Evolutionary conservation across 2,888 invertebrate species (phyloP), one percentile per base, ranked within the genome.

Genomic region (Phaonia tiefii): DNA sequence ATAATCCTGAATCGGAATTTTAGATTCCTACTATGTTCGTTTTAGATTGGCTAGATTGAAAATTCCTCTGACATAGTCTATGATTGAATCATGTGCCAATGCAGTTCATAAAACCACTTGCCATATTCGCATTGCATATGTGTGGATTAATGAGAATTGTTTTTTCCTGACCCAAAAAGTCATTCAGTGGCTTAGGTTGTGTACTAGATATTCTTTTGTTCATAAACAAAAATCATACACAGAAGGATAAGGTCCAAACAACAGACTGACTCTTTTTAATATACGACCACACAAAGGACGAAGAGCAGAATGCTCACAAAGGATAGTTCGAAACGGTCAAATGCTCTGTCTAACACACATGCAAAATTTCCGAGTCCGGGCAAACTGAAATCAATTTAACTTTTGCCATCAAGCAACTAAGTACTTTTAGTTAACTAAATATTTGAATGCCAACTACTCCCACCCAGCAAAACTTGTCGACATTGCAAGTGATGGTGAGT

Each of bases 311-410:
- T 46, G 56, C 46, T 46, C 10, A 56, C 37, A 58, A 58, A 67
- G 15, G 15, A 22, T 7, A 13, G 13, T 49, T 25, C 67, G 67
- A 76, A 71, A 46, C 56, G 11, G 70, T 65, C 51, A 60, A 60
- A 42, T 42, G 42, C 39, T 20, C 63, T 22, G 15, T 4, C 60
- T 39, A 20, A 15, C 60, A 63, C 17, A 11, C 72, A 72, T 66
- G 71, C 71, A 72, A 58, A 46, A 58, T 71, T 56, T 58, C 71
- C 54, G 44, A 65, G n/a, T n/a, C n/a, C n/a, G n/a, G n/a, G 65
- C 22, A n/a, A 46, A 58, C 49, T 49, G 71, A 75, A 75, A 70
- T 77, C 77, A 77, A 77, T 77, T 77, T 72, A 77, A 77, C 71
- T 72, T 77, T 67, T 77, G 58, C 66, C 51, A 72, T 77, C 49